Base-by-base conservation (phyloP, 1,140 invertebrate species). In the Orius laevigatus region DNA sequence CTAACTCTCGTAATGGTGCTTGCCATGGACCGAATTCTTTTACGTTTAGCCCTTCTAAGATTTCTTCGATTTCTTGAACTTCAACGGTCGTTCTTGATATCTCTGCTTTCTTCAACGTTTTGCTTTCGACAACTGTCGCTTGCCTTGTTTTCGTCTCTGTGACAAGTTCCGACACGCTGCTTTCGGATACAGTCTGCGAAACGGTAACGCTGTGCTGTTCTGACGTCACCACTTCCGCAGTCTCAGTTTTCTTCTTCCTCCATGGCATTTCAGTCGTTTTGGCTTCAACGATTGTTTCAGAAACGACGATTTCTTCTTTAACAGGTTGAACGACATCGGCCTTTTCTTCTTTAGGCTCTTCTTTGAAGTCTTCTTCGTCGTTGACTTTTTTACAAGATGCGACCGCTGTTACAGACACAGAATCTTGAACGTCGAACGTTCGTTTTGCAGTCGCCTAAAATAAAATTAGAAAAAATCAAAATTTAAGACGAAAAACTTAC, bases 1-100 rank as follows among this genome's bases (percentile, higher is more conserved):
- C 84, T 31, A 89, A 64, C 68, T 89, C 84, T 48, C 78, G 63
- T 39, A 88, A 64, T 2, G 84, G 81, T 18, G 70, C 71, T 65
- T 86, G 77, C 12, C 81, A 83, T 10, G 76, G 74, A 0, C 81
- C 82, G 64, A 88, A 87, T 57, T 85, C 80, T 56, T 75, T 78
- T 1, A 73, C 78, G 53, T 79, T 75, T 5, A 85, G 70, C 1
- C 76, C 66, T 57, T 85, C 74, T 51, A 87, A 69, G 18, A 82
- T 66, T 62, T 84, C 75, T 55, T 79, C 74, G 14, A 87, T 74
- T 65, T 85, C 81, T 35, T 73, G 70, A 14, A 74, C 72, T 59
- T 72, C 65, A 2, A 72, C 58, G 10, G 60, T 64, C 0, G 69
- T 60, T 59, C 71, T 66, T 11, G 63, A 64, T 10, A 67, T 58